Evolutionary conservation across 2,797 vertebrate genomes (phyloP), one percentile per base, ranked within the genome.

Genomic region (Gymnothorax reevesii): DNA sequence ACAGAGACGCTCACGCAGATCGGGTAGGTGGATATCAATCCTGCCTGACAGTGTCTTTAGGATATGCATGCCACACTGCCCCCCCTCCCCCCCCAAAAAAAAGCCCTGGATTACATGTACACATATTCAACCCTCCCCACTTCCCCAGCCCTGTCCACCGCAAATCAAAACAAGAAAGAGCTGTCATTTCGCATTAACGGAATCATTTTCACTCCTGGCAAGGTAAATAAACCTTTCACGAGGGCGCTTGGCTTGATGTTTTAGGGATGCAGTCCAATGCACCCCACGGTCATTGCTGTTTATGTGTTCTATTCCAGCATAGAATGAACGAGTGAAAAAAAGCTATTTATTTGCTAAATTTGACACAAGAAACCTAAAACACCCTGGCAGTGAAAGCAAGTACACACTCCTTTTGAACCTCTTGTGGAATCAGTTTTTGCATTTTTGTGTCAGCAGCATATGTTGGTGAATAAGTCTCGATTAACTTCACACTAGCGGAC

Each of bases 31-130:
- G 95, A 97, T 97, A 97, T 97, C 97, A 97, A 98, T 98, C 97
- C 95, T 91, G 94, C 94, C 94, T 98, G 98, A 99, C 98, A 98
- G 96, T 97, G 97, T 98, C 97, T 99, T 97, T 95, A 91, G 97
- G 97, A 99, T 96, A 98, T 96, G 96, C 94, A 92, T 94, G 93
- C 95, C 97, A 96, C 96, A 96, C 96, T 96, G 95, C 94, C 95
- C 64, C 87, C 82, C 83, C 71, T n/a, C 86, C 79, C 85, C 64
- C 88, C 52, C 57, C 91, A 87, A 87, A 54, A 87, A 87, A 54
- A 83, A 82, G 7, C 71, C 27, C 62, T 60, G 82, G 80, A 60
- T 85, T 75, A 86, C 88, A 91, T 82, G 75, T n/a, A 42, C 42
- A 87, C 7, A 27, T 79, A 57, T 27, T 52, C 84, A 86, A 33